phyloP scores from a whole-genome alignment of 2,797 vertebrate species.

The Enteromius mattozi region DNA sequence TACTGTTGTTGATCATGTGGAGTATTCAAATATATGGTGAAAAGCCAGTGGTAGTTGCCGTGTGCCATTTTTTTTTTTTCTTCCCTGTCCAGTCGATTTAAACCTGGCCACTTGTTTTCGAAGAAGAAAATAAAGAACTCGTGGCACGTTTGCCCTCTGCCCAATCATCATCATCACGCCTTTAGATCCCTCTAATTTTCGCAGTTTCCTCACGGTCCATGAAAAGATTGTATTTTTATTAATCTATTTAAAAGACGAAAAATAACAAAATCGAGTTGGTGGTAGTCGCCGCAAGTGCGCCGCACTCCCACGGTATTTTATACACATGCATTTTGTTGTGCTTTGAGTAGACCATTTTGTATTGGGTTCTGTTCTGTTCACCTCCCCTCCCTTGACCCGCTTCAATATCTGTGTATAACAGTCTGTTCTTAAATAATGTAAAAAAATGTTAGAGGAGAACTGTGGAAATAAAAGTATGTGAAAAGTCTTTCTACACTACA shows the following conservation, averaged over 20 bases:
- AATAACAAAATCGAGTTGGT: conserved; percentile 78
- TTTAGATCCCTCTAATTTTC: conserved; percentile 82
- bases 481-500: conserved; percentile 90
- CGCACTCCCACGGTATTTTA: conserved; percentile 92
- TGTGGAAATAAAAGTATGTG: conserved; percentile 99
- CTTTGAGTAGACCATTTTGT: conserved; percentile 98
- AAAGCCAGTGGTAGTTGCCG: conserved; percentile 95
- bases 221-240: conserved; percentile 99
- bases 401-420: conserved; percentile 96
- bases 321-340: conserved; percentile 97
- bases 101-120: conserved; percentile 79
- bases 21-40: conserved; percentile 93
- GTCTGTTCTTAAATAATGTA: conserved; percentile 98
- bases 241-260: conserved; percentile 90
- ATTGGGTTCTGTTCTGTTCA: conserved; percentile 79
- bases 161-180: conserved; percentile 83
- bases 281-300: conserved; percentile 80
- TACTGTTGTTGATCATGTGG: conserved; percentile 90
- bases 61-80: conserved; percentile 84
- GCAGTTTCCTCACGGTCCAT: conserved; percentile 91
- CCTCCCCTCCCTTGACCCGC: conserved; percentile 64
- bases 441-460: conserved; percentile 96
- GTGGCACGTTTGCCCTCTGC: conserved; percentile 79
- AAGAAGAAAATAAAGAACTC: conserved; percentile 72
- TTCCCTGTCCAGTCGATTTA: conserved; percentile 74